Base-by-base conservation (phyloP, 2,888 invertebrate species). In the Spicauda simplicius region DNA sequence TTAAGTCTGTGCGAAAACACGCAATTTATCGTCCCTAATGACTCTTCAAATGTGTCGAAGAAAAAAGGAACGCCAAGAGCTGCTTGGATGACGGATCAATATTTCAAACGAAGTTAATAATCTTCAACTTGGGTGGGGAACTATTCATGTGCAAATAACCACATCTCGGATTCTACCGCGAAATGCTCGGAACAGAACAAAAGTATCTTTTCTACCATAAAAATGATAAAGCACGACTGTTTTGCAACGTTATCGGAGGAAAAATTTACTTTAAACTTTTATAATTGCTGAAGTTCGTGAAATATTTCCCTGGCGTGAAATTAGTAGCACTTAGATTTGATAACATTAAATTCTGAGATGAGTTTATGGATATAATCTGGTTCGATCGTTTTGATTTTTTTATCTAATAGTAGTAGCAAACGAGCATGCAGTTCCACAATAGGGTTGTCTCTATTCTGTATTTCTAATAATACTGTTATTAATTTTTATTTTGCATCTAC, bases 221-320 rank as follows among this genome's bases (percentile, higher is more conserved):
- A 70, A 69, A 69, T 70, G 64, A 71, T 64, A 64, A 64, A 71
- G 58, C 62, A 64, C 61, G 70, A 69, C 70, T 71, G 69, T 67
- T 70, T 69, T 67, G 68, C 58, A 69, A 37, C 54, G 68, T 54
- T 72, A 69, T 64, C 70, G 60, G 64, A 62, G 64, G 67, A 70
- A 72, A 72, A 72, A 70, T 65, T 69, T 72, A 69, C 69, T 68
- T 70, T 72, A 53, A 68, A 72, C 67, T 68, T 71, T 66, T 62
- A 62, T 71, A 70, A 71, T 70, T 71, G 69, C 71, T 67, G 50
- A 71, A 71, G 70, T 71, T 69, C n/a, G 64, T 66, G 70, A 71
- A 71, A 71, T 71, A 71, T 71, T 66, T 67, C 69, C 58, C 71
- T 25, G 60, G 55, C 61, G 61, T 25, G 69, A 71, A 70, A 71